Evolutionary conservation across 2,113 vertebrate genomes (phyloP), one percentile per base, ranked within the genome.

Genomic region (Lutjanus erythropterus): DNA sequence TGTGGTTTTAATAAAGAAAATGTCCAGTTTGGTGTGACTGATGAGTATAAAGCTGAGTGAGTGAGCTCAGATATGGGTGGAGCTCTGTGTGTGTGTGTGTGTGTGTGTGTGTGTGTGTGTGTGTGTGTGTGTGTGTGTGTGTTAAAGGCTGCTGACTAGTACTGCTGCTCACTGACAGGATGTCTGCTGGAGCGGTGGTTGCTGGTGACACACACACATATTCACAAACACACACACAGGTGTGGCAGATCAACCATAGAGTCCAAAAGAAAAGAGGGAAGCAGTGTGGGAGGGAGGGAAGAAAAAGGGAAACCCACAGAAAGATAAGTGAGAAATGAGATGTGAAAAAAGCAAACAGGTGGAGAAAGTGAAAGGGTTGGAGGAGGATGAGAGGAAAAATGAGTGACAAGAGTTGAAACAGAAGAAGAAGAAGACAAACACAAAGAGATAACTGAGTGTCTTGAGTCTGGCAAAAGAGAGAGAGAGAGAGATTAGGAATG

Each of bases 121-220:
- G 37, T 46, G 23, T 23, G 27, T 53, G 58, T 31, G 39, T 37
- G 37, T 74, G n/a, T 60, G 21, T 12, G 41, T 31, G 55, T 78
- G 83, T 61, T n/a, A 69, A 79, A 89, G 89, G 80, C 79, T 67
- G 53, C 64, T 83, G 70, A 76, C 60, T 71, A 37, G 39, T 10
- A 10, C 9, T 18, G 37, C 33, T 39, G 35, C 58, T 53, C 37
- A 10, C 66, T 41, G 23, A 66, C 83, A 69, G 81, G 81, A 89
- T 87, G 84, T 91, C 91, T 88, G 89, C 67, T 15, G 29, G 25
- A 71, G 62, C 77, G 86, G 83, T 49, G 37, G 59, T 52, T 80
- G 11, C 44, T 67, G 55, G n/a, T 71, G 81, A 69, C 83, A 65
- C 67, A 37, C 25, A 12, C 21, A 16, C 61, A 15, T n/a, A n/a